phyloP scores from a whole-genome alignment of 1,140 invertebrate genomes.

The Marisa cornuarietis region DNA sequence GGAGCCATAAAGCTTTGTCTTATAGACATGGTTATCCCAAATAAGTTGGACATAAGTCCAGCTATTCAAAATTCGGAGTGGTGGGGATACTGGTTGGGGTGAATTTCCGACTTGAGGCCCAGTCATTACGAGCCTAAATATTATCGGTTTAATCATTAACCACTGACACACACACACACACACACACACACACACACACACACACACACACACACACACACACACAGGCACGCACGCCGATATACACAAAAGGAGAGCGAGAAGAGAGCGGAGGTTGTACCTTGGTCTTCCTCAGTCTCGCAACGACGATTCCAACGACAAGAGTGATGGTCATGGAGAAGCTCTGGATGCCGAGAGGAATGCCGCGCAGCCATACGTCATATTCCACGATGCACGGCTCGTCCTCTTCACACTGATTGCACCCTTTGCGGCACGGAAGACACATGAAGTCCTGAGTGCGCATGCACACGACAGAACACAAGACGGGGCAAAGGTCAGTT shows the following conservation, averaged over 20 bases:
- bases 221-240: background rate
- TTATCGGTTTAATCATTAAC: too few species aligned
- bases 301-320: conserved; percentile 77
- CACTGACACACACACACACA: background rate
- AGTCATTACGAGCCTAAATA: too few species aligned
- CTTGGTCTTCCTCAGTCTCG: conserved; percentile 80
- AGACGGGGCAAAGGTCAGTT: background rate
- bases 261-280: conserved; percentile 65
- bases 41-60: too few species aligned
- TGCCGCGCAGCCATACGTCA: conserved; percentile 73
- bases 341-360: conserved; percentile 76
- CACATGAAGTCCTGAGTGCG: conserved; percentile 66
- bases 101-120: too few species aligned
- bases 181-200: background rate
- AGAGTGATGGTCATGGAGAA: conserved; percentile 78
- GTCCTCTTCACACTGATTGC: conserved; percentile 69
- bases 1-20: too few species aligned
- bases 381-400: conserved; percentile 69
- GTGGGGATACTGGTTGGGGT: too few species aligned
- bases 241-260: background rate
- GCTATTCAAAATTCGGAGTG: too few species aligned
- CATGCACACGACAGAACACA: background rate
- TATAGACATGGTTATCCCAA: too few species aligned
- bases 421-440: conserved; percentile 70
- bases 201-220: background rate